Base-by-base conservation (phyloP, 2,888 invertebrate species). In the Lasius fuliginosus region DNA sequence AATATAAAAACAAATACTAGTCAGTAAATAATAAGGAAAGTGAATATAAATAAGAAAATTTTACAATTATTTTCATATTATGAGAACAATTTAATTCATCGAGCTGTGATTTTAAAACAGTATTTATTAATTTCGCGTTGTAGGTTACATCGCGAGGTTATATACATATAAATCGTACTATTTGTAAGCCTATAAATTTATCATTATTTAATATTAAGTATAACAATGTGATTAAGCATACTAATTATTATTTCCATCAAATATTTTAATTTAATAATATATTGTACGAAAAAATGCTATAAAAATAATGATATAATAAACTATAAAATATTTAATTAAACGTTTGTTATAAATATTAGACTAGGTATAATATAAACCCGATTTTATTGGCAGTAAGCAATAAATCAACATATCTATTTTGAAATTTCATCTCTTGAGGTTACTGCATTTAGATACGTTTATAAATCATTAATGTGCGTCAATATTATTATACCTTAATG, bases 21-120 rank as follows among this genome's bases (percentile, higher is more conserved):
- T 53, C 46, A 64, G 36, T 49, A 64, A 42, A 42, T 15, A 46
- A 33, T 6, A 75, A 76, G 36, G 49, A 33, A 46, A 75, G 33
- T 49, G 30, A 75, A 75, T 75, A 49, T 33, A 30, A 40, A 46
- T 36, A 62, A n/a, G 15, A 46, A 12, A 46, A 53, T 64, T 65
- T 64, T 49, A 33, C 64, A 49, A 23, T 49, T 64, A 33, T 75
- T 76, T 76, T 18, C 11, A 53, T 49, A 49, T 64, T 36, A 58
- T 18, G 9, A 64, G 23, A 15, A 65, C 36, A 76, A 49, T 76
- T 76, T 75, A 75, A 64, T 75, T 64, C 64, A 64, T 33, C 23
- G 23, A 30, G 5, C 9, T 75, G 12, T 42, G 12, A 49, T 46
- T 64, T 64, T 11, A 30, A 49, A 64, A 64, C 15, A 30, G 8